These are phyloP conservation scores for Rhagophthalmus giganteus DNA, from an alignment of 2,888 invertebrate species.

Conservation along the genomic window DNA sequence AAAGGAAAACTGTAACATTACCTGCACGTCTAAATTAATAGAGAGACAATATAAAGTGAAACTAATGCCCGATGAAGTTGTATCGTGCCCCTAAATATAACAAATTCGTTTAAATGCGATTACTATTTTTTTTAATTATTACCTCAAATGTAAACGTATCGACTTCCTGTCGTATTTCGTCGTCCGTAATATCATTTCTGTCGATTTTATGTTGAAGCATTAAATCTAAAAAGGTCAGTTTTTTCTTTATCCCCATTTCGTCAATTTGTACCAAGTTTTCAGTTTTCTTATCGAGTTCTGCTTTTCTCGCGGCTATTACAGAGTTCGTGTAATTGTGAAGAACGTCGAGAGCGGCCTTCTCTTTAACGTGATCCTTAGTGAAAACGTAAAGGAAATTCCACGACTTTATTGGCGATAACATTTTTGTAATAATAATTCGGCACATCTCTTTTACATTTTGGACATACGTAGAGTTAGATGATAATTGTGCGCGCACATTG, in stretches of 20 bases:
- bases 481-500: constrained; percentile 67
- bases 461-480: constrained; percentile 71
- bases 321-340: constrained; percentile 60
- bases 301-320: constrained; percentile 57
- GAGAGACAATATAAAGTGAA: constrained; percentile 56
- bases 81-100: constrained; percentile 58
- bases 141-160: too few species aligned
- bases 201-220: constrained; percentile 60
- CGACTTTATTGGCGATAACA: neutral
- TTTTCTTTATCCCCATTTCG: constrained; percentile 60
- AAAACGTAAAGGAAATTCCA: constrained; percentile 58
- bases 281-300: constrained; percentile 39
- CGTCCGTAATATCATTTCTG: constrained; percentile 61
- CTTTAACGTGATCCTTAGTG: constrained; percentile 62
- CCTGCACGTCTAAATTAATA: constrained; percentile 53
- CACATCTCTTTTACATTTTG: constrained; percentile 64
- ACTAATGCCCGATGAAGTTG: constrained; percentile 55
- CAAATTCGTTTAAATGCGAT: constrained; percentile 60
- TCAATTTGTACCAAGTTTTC: constrained; percentile 1
- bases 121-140: too few species aligned
- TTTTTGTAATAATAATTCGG: constrained; percentile 39
- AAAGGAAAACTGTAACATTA: constrained; percentile 50
- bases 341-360: constrained; percentile 55
- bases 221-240: constrained; percentile 69
- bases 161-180: constrained; percentile 68